Base-by-base conservation (phyloP, 2,797 vertebrate species). In the Phataginus tricuspis region DNA sequence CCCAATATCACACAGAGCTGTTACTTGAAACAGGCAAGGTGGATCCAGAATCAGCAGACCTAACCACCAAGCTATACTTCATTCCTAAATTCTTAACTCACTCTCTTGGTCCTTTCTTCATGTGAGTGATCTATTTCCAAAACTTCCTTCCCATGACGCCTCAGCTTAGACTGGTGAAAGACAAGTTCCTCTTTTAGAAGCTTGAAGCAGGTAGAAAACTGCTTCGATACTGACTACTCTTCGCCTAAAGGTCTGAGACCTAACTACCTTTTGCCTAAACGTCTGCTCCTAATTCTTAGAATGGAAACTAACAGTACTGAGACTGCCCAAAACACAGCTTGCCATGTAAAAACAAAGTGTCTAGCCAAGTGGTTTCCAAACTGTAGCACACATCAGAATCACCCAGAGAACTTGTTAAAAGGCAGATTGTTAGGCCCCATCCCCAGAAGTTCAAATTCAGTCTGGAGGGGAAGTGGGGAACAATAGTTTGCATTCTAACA, bases 81-180 rank as follows among this genome's bases (percentile, higher is more conserved):
- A 80, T 63, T 68, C 75, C 79, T 66, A 80, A 75, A 94, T 68
- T 75, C 31, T 92, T 83, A 88, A 87, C 25, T 72, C 23, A 85
- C 63, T 77, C 3, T 61, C 37, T 80, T 39, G 13, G 12, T 87
- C 19, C 31, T 34, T 10, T 63, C 49, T 80, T 27, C 18, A 37
- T 5, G 21, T 80, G 25, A 92, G 14, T 45, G 11, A 91, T 79
- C 64, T 80, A 63, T 53, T 94, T 92, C 66, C 71, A 90, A 91
- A 97, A 42, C 25, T 82, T 64, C 51, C 66, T 78, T 77, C 77
- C 27, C 34, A 34, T 82, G 21, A 14, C 66, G 25, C 23, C 51
- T 53, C 31, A 69, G 5, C n/a, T 87, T 23, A 89, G 31, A 72
- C 3, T 29, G n/a, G 29, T 31, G 72, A 88, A 80, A 94, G 12